Percentiles rank a stretch among this genome's conserved stretches.
phyloP scores from a whole-genome alignment of 2,797 vertebrate species.

The Cossypha caffra region DNA sequence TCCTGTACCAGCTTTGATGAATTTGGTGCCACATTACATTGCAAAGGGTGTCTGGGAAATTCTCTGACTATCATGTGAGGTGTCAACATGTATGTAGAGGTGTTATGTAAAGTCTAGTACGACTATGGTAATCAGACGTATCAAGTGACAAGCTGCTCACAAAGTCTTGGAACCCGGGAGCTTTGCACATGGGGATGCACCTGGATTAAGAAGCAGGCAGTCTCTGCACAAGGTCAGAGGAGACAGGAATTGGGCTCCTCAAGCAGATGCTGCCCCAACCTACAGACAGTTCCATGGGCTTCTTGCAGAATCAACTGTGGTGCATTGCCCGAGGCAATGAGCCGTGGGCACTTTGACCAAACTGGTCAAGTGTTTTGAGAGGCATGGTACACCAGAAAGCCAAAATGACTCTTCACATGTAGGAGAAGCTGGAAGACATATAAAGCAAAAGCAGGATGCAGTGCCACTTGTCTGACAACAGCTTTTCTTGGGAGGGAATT shows the following conservation, averaged over 20 bases:
- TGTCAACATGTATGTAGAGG: constrained; percentile 70
- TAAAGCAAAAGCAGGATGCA: not conserved
- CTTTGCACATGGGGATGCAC: constrained; percentile 26
- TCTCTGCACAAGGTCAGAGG: not conserved
- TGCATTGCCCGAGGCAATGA: not conserved
- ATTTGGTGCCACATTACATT: constrained; percentile 62
- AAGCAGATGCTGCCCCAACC: not conserved
- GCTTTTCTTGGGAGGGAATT: not conserved
- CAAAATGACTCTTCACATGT: not conserved
- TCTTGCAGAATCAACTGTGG: not conserved
- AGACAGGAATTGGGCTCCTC: not conserved
- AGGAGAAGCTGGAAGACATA: not conserved
- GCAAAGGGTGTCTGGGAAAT: constrained; percentile 61
- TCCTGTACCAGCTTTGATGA: constrained; percentile 46
- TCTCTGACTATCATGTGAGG: constrained; percentile 69
- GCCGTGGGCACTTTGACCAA: fast-evolving
- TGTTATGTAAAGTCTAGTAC: constrained; percentile 72
- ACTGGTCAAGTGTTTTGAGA: not conserved
- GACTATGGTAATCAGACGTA: constrained; percentile 53
- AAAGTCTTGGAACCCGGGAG: constrained; percentile 55
- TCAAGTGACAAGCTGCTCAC: constrained; percentile 66
- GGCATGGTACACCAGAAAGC: not conserved
- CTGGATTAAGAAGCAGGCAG: constrained; percentile 37
- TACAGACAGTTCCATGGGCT: not conserved
- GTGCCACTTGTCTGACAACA: not conserved